These are phyloP conservation scores for Atractosteus spatula DNA, from an alignment of 2,113 vertebrate species.

Conservation along the genomic window DNA sequence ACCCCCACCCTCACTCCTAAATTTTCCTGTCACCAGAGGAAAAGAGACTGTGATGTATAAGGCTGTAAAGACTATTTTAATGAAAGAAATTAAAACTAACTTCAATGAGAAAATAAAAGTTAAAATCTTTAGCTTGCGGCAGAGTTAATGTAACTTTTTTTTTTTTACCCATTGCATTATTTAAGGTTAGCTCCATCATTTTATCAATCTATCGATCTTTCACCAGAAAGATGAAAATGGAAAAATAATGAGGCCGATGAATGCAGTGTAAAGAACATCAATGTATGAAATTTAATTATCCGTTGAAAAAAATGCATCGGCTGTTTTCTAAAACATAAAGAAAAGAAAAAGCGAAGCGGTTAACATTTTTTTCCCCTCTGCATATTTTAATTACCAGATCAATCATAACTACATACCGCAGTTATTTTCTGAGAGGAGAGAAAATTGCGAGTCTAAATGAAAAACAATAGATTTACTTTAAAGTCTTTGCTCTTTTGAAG, in stretches of 20 bases:
- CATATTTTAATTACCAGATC: slow-evolving; percentile 84
- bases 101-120: slow-evolving; percentile 63
- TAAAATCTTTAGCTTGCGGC: slow-evolving; percentile 68
- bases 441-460: slow-evolving; percentile 76
- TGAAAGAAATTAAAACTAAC: slow-evolving; percentile 57
- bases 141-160: slow-evolving; percentile 66
- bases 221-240: slow-evolving; percentile 78
- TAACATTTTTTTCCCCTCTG: slow-evolving; percentile 73
- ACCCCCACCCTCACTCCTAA: not conserved
- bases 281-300: slow-evolving; percentile 80
- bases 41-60: slow-evolving; percentile 4
- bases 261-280: slow-evolving; percentile 75
- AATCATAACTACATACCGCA: slow-evolving; percentile 70
- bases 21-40: not conserved
- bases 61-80: slow-evolving; percentile 45
- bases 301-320: slow-evolving; percentile 62
- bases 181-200: slow-evolving; percentile 77
- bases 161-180: slow-evolving; percentile 57
- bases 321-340: slow-evolving; percentile 79
- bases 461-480: slow-evolving; percentile 83
- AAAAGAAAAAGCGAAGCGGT: slow-evolving; percentile 60
- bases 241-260: slow-evolving; percentile 78
- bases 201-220: slow-evolving; percentile 80
- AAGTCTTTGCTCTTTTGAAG: slow-evolving; percentile 74
- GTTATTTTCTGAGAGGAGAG: slow-evolving; percentile 52